A percentile compares a stretch with the other conserved stretches of the same genome.
Evolutionary conservation across 2,888 invertebrate species (phyloP).

Genomic region (Apamea epomidion): DNA sequence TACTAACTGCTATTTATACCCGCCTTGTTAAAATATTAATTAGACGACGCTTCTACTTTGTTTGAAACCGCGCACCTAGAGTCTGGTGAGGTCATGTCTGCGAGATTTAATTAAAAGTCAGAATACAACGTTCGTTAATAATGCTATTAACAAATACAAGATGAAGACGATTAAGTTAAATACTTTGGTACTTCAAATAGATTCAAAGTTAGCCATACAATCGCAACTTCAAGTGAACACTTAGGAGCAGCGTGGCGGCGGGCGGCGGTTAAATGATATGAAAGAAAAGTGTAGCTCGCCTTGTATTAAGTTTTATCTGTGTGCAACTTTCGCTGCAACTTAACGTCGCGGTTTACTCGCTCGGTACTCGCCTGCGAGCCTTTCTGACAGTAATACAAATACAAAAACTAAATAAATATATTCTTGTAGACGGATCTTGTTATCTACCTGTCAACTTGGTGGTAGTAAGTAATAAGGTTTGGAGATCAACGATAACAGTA

Average conservation of each 20-base stretch:
- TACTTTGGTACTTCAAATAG: not conserved
- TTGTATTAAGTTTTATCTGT: slow-evolving; percentile 45
- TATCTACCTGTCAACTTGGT: not conserved
- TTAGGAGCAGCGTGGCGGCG: not conserved
- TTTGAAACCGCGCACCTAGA: not conserved
- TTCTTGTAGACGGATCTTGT: not conserved
- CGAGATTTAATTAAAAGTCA: slow-evolving; percentile 16
- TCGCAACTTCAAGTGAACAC: not conserved
- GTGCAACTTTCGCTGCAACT: slow-evolving; percentile 10
- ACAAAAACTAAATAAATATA: not conserved
- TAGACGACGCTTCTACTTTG: not conserved
- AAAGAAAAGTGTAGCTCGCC: slow-evolving; percentile 15
- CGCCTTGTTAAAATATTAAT: slow-evolving; percentile 19
- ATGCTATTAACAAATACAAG: not conserved
- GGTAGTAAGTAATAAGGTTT: not conserved
- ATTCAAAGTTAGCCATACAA: not conserved
- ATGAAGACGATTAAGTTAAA: not conserved
- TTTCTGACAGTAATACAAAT: not conserved
- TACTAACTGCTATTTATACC: not conserved
- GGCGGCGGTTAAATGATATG: not conserved
- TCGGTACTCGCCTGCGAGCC: not conserved
- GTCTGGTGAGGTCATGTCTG: not conserved
- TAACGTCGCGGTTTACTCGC: not conserved
- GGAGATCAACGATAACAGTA: not conserved
- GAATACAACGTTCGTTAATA: not conserved